Base-by-base conservation (phyloP, 2,888 invertebrate species). In the Phengaris alcon region DNA sequence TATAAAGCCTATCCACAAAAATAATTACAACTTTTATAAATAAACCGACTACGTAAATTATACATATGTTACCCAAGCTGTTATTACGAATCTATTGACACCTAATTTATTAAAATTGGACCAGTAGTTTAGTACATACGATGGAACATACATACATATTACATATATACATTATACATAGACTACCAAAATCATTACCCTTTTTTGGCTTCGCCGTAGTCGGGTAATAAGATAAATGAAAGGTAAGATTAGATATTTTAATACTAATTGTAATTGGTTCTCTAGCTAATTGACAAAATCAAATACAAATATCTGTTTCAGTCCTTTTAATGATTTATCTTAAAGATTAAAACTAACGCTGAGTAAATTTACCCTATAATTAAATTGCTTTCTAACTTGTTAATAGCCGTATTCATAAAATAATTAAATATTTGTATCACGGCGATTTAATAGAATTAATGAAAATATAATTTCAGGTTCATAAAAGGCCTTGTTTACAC, bases 251-350 rank as follows among this genome's bases (percentile, higher is more conserved):
- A n/a, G n/a, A n/a, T n/a, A n/a, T n/a, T n/a, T n/a, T n/a, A n/a
- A n/a, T n/a, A n/a, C n/a, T n/a, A n/a, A n/a, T n/a, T n/a, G n/a
- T n/a, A n/a, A n/a, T n/a, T n/a, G n/a, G n/a, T n/a, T n/a, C n/a
- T n/a, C n/a, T n/a, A n/a, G n/a, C n/a, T n/a, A n/a, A n/a, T n/a
- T n/a, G n/a, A n/a, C n/a, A 80, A 80, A 82, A 81, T 81, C 80
- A 79, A 80, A 81, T 82, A 80, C 79, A 79, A 79, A 77, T 78
- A 35, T 35, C 35, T 35, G 80, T 79, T 79, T 77, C 68, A 76
- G 76, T 78, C 73, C 57, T 57, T 57, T 57, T 57, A 57, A 57
- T 2, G 15, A 57, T 57, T 15, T 57, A 57, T 57, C 15, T n/a
- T n/a, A 57, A 57, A 22, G 59, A 59, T 22, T 59, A 59, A 59